Conservation (phyloP, 2,113 vertebrate species). For the Nesoenas mayeri region DNA sequence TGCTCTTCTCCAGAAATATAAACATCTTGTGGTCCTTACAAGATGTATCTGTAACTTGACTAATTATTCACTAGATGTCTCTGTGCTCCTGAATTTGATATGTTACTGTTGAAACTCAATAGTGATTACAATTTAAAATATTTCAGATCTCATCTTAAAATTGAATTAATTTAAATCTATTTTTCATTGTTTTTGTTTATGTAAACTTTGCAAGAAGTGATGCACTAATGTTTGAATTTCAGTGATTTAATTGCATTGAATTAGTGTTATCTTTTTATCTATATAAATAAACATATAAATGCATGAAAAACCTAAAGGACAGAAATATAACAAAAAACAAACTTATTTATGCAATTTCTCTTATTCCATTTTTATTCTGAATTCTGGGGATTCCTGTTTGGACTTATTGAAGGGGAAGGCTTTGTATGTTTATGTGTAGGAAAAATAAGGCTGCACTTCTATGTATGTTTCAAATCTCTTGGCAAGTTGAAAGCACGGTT, state of each 20-base stretch:
- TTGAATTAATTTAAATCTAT: background rate
- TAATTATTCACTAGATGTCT: slow-evolving; percentile 74
- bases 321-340: background rate
- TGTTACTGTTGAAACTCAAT: background rate
- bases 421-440: background rate
- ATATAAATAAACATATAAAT: background rate
- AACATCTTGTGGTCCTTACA: background rate
- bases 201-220: background rate
- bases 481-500: background rate
- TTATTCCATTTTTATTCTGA: background rate
- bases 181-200: background rate
- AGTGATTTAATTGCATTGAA: background rate
- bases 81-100: slow-evolving; percentile 50
- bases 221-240: background rate
- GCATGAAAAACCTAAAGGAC: background rate
- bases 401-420: background rate
- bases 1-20: background rate
- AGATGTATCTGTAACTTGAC: slow-evolving; percentile 19
- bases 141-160: background rate
- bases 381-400: background rate
- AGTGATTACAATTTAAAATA: background rate
- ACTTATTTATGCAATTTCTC: background rate
- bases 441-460: background rate
- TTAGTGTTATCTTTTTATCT: background rate
- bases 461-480: background rate